Base-by-base conservation (phyloP, 2,888 invertebrate genomes). In the Sycophila texana region DNA sequence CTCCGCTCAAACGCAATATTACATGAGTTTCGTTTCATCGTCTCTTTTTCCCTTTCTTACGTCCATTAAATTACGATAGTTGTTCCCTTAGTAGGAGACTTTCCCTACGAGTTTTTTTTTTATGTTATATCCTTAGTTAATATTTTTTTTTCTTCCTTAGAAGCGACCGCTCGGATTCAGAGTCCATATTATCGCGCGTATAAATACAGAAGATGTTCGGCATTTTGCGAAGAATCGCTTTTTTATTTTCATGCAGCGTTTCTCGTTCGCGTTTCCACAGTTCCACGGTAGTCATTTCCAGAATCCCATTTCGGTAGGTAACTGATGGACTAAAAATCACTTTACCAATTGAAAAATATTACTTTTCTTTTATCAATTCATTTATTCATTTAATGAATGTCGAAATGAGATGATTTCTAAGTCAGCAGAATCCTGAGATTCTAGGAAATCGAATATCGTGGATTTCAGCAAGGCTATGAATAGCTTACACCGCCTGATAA, bases 61-160 rank as follows among this genome's bases (percentile, higher is more conserved):
- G 73, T 79, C 73, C 81, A 81, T 81, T 81, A 66, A 79, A 79
- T 79, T 81, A 81, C 74, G 58, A 22, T 81, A 79, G 76, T 79
- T 81, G 76, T 81, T 81, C 76, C 81, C 79, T 73, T 74, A 61
- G 72, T 81, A 81, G 75, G 67, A 74, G 66, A 78, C 66, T 68
- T 26, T 73, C 73, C 74, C 66, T 77, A 77, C 66, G 60, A 70
- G 74, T 75, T 77, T 74, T 66, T 26, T 75, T 71, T 70, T 61
- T 77, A 30, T 63, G 47, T 73, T 70, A 71, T 68, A 68, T 73
- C 60, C 58, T 72, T 55, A 72, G 39, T 71, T 67, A 53, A 71
- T 72, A 18, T 7, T 57, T 58, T 74, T 74, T 58, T 20, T 70
- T 63, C 22, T 70, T 57, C 49, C 49, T 53, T 22, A 73, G 53